Evolutionary conservation across 2,888 invertebrate genomes (phyloP), one percentile per base, ranked within the genome.

Genomic region (Drosophila gaucha): DNA sequence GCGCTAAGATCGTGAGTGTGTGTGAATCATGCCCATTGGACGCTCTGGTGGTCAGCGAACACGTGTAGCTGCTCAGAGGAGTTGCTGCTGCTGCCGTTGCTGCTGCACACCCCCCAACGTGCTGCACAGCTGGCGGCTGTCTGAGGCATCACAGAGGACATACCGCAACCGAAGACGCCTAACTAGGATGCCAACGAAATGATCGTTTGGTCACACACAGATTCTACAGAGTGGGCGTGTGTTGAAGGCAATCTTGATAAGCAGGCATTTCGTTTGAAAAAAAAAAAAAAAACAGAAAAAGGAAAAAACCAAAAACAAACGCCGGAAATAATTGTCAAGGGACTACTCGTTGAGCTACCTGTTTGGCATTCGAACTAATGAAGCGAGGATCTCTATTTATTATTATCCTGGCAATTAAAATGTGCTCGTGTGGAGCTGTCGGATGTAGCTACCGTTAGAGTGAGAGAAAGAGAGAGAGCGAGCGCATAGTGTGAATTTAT

Each of bases 291-390:
- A 14, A 18, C n/a, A 16, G 16, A n/a, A 24, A 22, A 31, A 31
- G 22, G 30, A 39, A 14, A 28, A 18, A 38, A 12, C 4, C 24
- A 57, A 58, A 36, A 57, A 67, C 39, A 59, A 66, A 79, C 66
- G 69, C 82, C 88, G 82, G 82, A 82, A 88, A 82, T 88, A 82
- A 88, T 82, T 88, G 88, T 85, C 86, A 79, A 69, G 67, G 75
- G 72, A 41, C 47, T 26, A 33, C 20, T 9, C 22, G 30, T 2
- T n/a, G 30, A 51, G 69, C 88, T 82, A 82, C 82, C 88, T 88
- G 82, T 82, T 55, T 78, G 75, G 52, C 54, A 64, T 70, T 55
- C 57, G 75, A 49, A 35, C 83, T 85, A 78, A 78, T 85, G 74
- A 85, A 69, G 47, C 36, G 31, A 20, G 46, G 18, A 6, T 47